Evolutionary conservation across 2,113 vertebrate species (phyloP), one percentile per base, ranked within the genome.

Genomic region (Nothobranchius kuhntae): DNA sequence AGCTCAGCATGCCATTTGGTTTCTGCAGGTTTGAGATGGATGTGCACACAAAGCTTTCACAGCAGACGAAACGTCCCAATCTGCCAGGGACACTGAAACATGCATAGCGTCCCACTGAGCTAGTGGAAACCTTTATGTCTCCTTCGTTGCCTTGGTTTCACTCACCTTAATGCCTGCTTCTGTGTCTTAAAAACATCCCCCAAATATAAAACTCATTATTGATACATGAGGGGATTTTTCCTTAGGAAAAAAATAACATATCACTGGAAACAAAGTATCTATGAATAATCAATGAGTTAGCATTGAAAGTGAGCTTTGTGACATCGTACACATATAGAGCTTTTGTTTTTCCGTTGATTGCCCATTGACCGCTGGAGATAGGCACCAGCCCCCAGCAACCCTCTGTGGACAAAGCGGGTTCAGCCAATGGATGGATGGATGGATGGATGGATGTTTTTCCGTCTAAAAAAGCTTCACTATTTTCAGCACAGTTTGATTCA

Each of bases 141-240:
- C 71, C 50, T 75, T 77, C 68, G 80, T 87, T 90, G 73, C 89
- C 65, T 87, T 87, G 86, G 82, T 82, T 86, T 88, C 85, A 30
- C 60, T 53, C 73, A 86, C 65, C 62, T 72, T 73, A 60, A 30
- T 0, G 46, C n/a, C 67, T 75, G 59, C 56, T 77, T 55, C 51
- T 40, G 66, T 65, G 46, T 53, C 60, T 53, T 52, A 35, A 60
- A 68, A 65, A 78, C 60, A 42, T 35, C 30, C 68, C 21, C 73
- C 14, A 12, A 73, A 86, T 81, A 77, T 75, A 79, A 78, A 80
- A 64, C 48, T 45, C 69, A 62, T 59, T 60, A 38, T 44, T 54
- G 8, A 69, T 40, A 46, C 40, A 73, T 61, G 48, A 65, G 40
- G 13, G 17, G 12, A 52, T 60, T 64, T 74, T 35, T 74, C 13